Percentiles rank a stretch among this genome's conserved stretches.
These are phyloP conservation scores for Diplosoma virens DNA, from an alignment of 23 tunicate genomes.

Conservation along the genomic window DNA sequence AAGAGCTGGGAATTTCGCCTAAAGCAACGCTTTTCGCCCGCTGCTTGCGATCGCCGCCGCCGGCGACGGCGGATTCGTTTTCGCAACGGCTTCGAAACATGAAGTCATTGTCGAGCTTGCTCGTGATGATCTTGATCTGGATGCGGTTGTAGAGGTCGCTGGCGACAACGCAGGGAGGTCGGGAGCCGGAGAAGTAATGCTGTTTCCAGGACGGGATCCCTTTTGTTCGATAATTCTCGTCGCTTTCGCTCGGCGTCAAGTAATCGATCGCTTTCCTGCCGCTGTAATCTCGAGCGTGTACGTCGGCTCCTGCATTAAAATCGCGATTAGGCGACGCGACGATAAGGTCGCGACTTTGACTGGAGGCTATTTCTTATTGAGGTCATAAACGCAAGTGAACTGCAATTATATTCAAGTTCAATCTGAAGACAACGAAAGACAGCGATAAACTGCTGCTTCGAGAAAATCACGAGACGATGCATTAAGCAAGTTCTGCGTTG, in stretches of 20 bases:
- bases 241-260: background rate
- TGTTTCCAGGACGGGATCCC: background rate
- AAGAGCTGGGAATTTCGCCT: background rate
- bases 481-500: too few relatives aligned
- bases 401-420: too few relatives aligned
- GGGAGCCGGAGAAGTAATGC: background rate
- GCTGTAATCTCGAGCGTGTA: background rate
- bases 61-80: background rate
- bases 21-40: background rate
- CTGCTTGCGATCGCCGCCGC: background rate
- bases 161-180: background rate
- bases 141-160: conserved; percentile 2
- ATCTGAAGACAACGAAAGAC: too few relatives aligned
- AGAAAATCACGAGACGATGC: too few relatives aligned
- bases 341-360: too few relatives aligned
- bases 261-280: conserved; percentile 6
- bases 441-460: too few relatives aligned
- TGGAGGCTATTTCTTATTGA: too few relatives aligned
- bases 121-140: conserved; percentile 10
- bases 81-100: background rate
- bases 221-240: too few relatives aligned
- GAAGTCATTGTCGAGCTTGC: conserved; percentile 2
- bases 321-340: background rate
- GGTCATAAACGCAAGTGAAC: too few relatives aligned
- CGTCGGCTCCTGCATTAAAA: background rate